Conservation (phyloP, 2,888 invertebrate genomes). For the Drosophila mimica region DNA sequence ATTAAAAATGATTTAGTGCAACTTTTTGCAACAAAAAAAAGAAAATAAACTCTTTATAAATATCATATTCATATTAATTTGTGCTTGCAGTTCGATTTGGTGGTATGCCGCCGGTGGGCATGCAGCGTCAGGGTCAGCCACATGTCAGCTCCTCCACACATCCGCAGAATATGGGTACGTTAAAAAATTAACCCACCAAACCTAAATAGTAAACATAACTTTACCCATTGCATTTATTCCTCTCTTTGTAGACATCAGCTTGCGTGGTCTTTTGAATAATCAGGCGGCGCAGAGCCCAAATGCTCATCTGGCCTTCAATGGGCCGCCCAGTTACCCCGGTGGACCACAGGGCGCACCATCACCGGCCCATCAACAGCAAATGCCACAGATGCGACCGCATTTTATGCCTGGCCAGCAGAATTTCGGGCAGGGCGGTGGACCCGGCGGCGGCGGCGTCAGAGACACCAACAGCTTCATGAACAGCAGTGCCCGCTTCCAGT, state of each 20-base stretch:
- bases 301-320: constrained; percentile 84
- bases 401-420: constrained; percentile 85
- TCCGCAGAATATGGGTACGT: constrained; percentile 87
- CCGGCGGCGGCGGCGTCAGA: constrained; percentile 82
- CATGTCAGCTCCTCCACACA: constrained; percentile 89
- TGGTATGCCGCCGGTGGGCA: constrained; percentile 83
- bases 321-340: constrained; percentile 83
- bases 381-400: constrained; percentile 84
- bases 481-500: constrained; percentile 84
- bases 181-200: not conserved
- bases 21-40: not conserved
- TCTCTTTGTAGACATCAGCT: constrained; percentile 82
- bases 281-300: constrained; percentile 85
- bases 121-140: constrained; percentile 86
- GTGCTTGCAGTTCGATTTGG: constrained; percentile 82
- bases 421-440: constrained; percentile 82
- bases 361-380: constrained; percentile 83
- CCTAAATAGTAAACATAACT: not conserved
- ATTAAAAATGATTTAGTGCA: not conserved
- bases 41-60: not conserved
- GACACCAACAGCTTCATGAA: constrained; percentile 85
- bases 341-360: constrained; percentile 84
- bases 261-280: constrained; percentile 85
- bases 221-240: not conserved
- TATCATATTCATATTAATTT: constrained; percentile 20